These are phyloP conservation scores for Spicauda simplicius DNA, from an alignment of 2,888 invertebrate species.

Conservation along the genomic window DNA sequence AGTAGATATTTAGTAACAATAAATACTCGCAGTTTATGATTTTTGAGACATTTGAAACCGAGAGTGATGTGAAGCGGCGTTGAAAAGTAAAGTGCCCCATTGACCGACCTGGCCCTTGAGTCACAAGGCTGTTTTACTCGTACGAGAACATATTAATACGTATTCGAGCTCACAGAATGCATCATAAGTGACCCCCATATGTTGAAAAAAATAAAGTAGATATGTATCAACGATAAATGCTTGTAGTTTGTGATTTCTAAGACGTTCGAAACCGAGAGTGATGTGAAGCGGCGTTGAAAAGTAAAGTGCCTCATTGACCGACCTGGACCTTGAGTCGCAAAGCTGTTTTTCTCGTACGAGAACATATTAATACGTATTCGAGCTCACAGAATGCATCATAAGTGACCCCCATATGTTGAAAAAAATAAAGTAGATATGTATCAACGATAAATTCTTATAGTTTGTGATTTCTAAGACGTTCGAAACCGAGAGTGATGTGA, in stretches of 20 bases:
- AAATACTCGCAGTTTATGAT: background rate
- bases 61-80: slow-evolving; percentile 15
- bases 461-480: slow-evolving; percentile 7
- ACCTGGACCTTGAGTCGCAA: slow-evolving; percentile 17
- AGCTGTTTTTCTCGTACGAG: slow-evolving; percentile 4
- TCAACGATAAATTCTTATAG: background rate
- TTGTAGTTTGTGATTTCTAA: background rate
- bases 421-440: background rate
- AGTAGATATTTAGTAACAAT: background rate
- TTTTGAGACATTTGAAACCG: background rate
- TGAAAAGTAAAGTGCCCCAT: slow-evolving; percentile 21
- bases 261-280: slow-evolving; percentile 10
- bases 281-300: slow-evolving; percentile 5
- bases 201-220: background rate
- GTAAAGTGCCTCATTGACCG: slow-evolving; percentile 28
- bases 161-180: too few relatives aligned
- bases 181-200: too few relatives aligned
- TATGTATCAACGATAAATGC: background rate
- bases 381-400: too few relatives aligned
- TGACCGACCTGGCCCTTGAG: slow-evolving; percentile 23
- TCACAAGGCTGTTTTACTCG: slow-evolving; percentile 9
- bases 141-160: background rate
- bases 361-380: background rate
- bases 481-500: slow-evolving; percentile 20
- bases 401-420: too few relatives aligned